A percentile compares a stretch with the other conserved stretches of the same genome.
phyloP scores from a whole-genome alignment of 2,113 vertebrate genomes.

The Ciconia maguari region DNA sequence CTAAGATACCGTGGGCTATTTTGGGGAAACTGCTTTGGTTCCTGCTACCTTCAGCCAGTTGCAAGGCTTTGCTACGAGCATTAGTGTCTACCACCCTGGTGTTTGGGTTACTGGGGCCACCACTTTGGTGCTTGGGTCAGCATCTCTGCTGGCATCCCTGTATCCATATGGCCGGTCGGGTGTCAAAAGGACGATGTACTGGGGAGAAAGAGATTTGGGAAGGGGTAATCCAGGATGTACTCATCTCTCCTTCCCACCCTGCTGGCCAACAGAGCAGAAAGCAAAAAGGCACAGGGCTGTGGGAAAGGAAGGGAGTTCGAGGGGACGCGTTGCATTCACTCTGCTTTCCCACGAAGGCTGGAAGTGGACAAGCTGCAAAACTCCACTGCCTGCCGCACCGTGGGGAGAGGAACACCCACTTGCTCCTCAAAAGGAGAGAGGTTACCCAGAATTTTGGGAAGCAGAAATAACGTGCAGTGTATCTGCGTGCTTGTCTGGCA shows the following conservation, averaged over 20 bases:
- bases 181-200: neutral
- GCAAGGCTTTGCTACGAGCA: neutral
- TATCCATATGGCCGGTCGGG: neutral
- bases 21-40: neutral
- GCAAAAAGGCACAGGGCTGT: fast-evolving
- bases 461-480: fast-evolving
- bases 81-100: neutral
- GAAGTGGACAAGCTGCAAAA: neutral
- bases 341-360: neutral
- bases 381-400: fast-evolving
- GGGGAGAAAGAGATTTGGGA: neutral
- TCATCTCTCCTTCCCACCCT: neutral
- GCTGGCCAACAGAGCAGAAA: neutral
- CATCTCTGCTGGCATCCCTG: neutral
- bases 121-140: neutral
- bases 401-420: neutral
- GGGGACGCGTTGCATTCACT: fast-evolving
- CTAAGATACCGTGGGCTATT: neutral
- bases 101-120: neutral
- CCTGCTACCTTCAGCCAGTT: neutral
- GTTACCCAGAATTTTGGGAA: neutral
- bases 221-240: neutral
- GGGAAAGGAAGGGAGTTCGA: neutral
- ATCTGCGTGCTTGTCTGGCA: fast-evolving
- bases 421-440: neutral